Evolutionary conservation across 2,797 vertebrate species (phyloP), one percentile per base, ranked within the genome.

Genomic region (Tangara arthus): DNA sequence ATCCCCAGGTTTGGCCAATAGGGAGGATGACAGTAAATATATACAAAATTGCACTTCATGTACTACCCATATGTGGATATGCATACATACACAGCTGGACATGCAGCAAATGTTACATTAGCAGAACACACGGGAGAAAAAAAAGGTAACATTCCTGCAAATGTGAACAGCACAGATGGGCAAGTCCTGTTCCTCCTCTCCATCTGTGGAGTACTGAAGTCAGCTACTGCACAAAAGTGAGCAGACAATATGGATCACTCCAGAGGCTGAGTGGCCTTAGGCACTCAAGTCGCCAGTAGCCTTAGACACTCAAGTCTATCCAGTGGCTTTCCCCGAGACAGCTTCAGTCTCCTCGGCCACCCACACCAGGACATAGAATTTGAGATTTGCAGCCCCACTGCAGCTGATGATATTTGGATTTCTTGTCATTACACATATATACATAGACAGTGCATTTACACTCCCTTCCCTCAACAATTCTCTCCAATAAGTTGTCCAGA

Each of bases 401-500:
- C 35, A 52, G 57, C 2, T 47, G 8, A 11, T 60, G 15, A 7
- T 42, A 21, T 16, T 52, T 30, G 17, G 47, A 46, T 59, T 35
- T 81, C 69, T 66, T 81, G 44, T 77, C 35, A 18, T 71, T 46
- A 16, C 20, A 30, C 6, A 39, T 4, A 13, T 6, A 24, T 14
- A 34, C 0, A 28, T 0, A 20, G 22, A n/a, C 6, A 60, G 2
- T 8, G 34, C 11, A 30, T 16, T 50, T 22, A 35, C 5, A 7
- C 1, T 6, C 11, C 5, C 3, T 28, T 56, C 19, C 22, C 11
- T 16, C 27, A 59, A 46, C 8, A 59, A 0, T 42, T 68, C 35
- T 24, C 15, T 72, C 26, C 63, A 56, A 28, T 52, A 68, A 5
- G 14, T 41, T 76, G 12, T 49, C 15, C 34, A 42, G 34, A 44